Conservation (phyloP, 2,113 vertebrate genomes). For the Microtus richardsoni region DNA sequence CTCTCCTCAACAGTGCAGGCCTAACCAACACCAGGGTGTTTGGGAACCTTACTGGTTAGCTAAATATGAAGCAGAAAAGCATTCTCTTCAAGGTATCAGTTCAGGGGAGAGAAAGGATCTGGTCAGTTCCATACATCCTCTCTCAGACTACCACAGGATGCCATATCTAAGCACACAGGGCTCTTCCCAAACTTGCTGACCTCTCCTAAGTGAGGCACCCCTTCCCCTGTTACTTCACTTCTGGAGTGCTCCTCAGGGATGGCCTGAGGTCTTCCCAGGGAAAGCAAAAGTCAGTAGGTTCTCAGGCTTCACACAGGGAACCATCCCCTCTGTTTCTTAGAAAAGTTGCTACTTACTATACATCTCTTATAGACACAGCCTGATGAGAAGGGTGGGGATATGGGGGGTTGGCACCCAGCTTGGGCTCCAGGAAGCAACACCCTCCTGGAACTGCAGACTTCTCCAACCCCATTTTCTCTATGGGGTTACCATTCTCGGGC, state of each 20-base stretch:
- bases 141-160: neutral
- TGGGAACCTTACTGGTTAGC: slow-evolving; percentile 31
- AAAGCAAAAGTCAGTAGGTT: neutral
- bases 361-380: neutral
- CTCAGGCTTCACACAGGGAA: neutral
- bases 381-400: neutral
- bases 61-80: slow-evolving; percentile 23
- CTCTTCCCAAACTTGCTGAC: neutral
- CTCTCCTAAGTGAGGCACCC: neutral
- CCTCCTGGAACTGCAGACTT: no score
- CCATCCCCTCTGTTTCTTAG: neutral
- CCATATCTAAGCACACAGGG: neutral
- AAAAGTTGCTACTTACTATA: neutral
- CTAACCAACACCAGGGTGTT: neutral
- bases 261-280: neutral
- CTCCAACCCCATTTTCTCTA: neutral
- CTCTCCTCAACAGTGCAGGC: neutral
- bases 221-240: neutral
- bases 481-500: neutral
- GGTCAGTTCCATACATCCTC: neutral
- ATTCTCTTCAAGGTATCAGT: slow-evolving; percentile 6
- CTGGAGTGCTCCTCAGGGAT: neutral
- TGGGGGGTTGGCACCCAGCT: neutral
- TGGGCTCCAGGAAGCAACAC: neutral
- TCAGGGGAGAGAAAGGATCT: neutral